Percentiles rank a stretch among this genome's conserved stretches.
Conservation (phyloP, 2,888 invertebrate species). For the Hybos culiciformis region DNA sequence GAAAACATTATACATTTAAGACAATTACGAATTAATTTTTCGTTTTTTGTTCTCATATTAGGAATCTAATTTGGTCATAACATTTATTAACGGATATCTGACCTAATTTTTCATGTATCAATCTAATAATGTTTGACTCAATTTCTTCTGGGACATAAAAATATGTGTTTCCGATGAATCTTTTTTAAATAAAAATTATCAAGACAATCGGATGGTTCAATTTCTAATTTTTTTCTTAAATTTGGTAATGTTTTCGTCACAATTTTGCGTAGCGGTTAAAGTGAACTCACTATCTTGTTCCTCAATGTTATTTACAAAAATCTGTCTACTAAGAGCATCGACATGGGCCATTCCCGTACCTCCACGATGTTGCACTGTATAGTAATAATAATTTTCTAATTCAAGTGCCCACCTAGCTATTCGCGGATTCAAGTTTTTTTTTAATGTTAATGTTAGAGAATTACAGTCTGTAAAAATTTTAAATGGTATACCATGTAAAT, state of each 20-base stretch:
- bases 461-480: conserved; percentile 19
- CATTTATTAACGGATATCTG: background rate
- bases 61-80: background rate
- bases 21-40: background rate
- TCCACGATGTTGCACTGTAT: conserved; percentile 15
- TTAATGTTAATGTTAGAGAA: conserved; percentile 14
- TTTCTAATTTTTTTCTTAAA: conserved; percentile 4
- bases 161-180: background rate
- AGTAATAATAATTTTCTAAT: conserved; percentile 15
- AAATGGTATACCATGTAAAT: conserved; percentile 17
- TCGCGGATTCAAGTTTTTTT: conserved; percentile 16
- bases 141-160: background rate
- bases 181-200: conserved; percentile 7
- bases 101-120: background rate
- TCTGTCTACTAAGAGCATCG: conserved; percentile 9
- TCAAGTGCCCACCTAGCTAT: conserved; percentile 15
- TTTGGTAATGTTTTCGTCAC: conserved; percentile 1
- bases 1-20: background rate
- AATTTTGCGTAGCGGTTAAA: conserved; percentile 6
- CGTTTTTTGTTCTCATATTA: background rate
- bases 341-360: conserved; percentile 10
- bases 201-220: background rate
- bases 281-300: conserved; percentile 13
- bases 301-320: conserved; percentile 9
- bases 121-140: background rate